A percentile compares a stretch with the other conserved stretches of the same genome.
Conservation (phyloP, 2,888 invertebrate genomes). For the Alloscopus bannaensis region DNA sequence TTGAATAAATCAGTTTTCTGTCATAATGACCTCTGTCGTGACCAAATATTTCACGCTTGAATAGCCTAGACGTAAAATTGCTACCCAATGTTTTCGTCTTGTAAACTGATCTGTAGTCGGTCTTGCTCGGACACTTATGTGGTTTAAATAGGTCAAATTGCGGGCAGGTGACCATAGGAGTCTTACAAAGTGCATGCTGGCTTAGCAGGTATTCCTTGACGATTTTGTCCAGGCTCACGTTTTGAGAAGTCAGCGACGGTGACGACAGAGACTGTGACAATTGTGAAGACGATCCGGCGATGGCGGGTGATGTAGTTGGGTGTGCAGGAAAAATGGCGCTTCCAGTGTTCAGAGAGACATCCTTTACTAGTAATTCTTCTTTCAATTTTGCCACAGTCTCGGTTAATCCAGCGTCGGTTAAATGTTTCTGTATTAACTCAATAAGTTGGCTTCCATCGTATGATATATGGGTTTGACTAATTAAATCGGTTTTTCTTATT, state of each 20-base stretch:
- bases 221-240: constrained; percentile 84
- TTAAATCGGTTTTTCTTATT: constrained; percentile 84
- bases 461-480: constrained; percentile 89
- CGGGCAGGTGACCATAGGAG: constrained; percentile 90
- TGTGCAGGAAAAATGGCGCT: constrained; percentile 63
- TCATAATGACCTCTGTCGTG: constrained; percentile 77
- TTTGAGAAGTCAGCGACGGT: not conserved
- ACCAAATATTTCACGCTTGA: constrained; percentile 61
- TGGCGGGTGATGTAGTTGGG: constrained; percentile 77
- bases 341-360: constrained; percentile 73
- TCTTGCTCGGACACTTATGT: constrained; percentile 90
- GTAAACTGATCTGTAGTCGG: constrained; percentile 44
- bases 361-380: constrained; percentile 81
- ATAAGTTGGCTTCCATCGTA: constrained; percentile 95
- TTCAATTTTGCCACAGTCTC: constrained; percentile 85
- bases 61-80: constrained; percentile 63
- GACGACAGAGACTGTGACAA: constrained; percentile 20
- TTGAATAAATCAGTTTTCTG: constrained; percentile 88
- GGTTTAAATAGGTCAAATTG: constrained; percentile 77
- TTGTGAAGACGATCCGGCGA: constrained; percentile 28
- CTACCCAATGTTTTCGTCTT: constrained; percentile 46
- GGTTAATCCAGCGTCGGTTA: constrained; percentile 84
- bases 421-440: constrained; percentile 92
- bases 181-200: constrained; percentile 98
- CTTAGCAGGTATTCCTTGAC: constrained; percentile 97